Conservation (phyloP, 2,888 invertebrate genomes). For the Campoletis raptor region DNA sequence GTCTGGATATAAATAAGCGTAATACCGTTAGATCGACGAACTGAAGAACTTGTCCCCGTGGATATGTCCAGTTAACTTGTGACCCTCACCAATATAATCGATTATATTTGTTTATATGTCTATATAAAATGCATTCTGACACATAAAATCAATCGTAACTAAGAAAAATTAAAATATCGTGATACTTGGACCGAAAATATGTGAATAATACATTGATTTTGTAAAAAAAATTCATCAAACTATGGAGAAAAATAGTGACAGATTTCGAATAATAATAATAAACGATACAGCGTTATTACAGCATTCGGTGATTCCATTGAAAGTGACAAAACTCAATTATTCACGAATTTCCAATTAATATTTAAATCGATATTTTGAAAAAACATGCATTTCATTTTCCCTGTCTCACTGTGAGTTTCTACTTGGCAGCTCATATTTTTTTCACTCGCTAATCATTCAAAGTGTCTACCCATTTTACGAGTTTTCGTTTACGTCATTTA, state of each 20-base stretch:
- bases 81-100: constrained; percentile 42
- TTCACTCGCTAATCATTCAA: constrained; percentile 31
- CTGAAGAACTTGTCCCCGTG: constrained; percentile 45
- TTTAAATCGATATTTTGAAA: background rate
- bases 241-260: background rate
- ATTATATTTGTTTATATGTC: constrained; percentile 22
- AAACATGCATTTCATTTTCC: background rate
- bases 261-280: background rate
- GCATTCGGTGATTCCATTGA: background rate
- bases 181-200: background rate
- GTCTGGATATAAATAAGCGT: constrained; percentile 59
- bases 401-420: background rate
- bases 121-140: constrained; percentile 10
- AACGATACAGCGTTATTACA: background rate
- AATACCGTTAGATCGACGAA: constrained; percentile 65
- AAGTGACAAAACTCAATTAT: background rate
- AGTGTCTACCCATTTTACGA: constrained; percentile 40
- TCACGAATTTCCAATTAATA: constrained; percentile 3
- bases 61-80: constrained; percentile 61
- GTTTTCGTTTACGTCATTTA: constrained; percentile 40
- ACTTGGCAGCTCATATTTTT: constrained; percentile 5
- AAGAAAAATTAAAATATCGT: constrained; percentile 5
- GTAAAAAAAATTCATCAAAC: background rate
- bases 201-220: background rate
- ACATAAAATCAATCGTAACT: background rate